Evolutionary conservation across 2,888 invertebrate species (phyloP).

Genomic region (Deilephila elpenor): DNA sequence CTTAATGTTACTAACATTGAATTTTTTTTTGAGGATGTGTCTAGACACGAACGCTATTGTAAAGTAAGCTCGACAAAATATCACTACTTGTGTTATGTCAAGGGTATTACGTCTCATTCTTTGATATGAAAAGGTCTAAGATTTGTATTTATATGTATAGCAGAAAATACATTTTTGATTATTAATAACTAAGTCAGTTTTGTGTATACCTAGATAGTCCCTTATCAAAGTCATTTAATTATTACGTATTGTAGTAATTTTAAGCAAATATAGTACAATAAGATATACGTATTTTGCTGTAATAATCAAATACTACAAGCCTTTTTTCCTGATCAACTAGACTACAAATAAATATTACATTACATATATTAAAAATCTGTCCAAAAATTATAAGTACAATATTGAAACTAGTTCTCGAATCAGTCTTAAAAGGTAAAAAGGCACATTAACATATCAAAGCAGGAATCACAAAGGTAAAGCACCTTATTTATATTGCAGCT

Average conservation of each 20-base stretch:
- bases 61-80: neutral
- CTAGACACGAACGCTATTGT: neutral
- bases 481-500: conserved; percentile 28
- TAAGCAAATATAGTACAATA: too few relatives aligned
- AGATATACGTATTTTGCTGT: too few relatives aligned
- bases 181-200: too few relatives aligned
- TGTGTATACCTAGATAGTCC: too few relatives aligned
- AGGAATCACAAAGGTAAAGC: conserved; percentile 29
- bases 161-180: too few relatives aligned
- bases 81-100: neutral
- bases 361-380: too few relatives aligned
- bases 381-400: neutral
- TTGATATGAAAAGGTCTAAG: neutral
- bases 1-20: neutral
- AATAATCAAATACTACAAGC: too few relatives aligned
- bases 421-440: conserved; percentile 10
- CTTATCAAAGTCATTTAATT: too few relatives aligned
- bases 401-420: neutral
- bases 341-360: too few relatives aligned
- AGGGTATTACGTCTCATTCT: neutral
- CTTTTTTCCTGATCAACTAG: too few relatives aligned
- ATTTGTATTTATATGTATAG: too few relatives aligned
- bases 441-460: conserved; percentile 29
- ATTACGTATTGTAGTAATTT: too few relatives aligned
- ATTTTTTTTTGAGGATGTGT: neutral